phyloP scores from a whole-genome alignment of 2,888 invertebrate genomes.

The Drosophila monieri region DNA sequence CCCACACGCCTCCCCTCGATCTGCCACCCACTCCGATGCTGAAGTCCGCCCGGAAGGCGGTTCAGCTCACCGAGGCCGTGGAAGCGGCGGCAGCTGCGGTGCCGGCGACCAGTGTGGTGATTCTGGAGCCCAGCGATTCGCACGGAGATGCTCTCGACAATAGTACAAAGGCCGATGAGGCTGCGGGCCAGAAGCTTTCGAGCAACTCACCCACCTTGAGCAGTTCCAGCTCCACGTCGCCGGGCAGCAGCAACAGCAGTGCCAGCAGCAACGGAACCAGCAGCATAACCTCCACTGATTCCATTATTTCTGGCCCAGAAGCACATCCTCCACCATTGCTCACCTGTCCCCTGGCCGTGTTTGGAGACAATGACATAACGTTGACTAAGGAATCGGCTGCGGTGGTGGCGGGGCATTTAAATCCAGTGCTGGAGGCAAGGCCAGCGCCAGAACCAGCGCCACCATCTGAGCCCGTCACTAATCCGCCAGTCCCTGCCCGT shows the following conservation, averaged over 20 bases:
- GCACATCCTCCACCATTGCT: slow-evolving; percentile 1
- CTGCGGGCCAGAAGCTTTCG: slow-evolving; percentile 31
- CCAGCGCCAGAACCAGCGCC: slow-evolving; percentile 22
- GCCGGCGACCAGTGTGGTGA: slow-evolving; percentile 64
- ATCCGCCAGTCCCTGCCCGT: slow-evolving; percentile 82
- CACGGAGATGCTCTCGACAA: slow-evolving; percentile 39
- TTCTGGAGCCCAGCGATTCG: slow-evolving; percentile 54
- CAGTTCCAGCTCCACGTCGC: slow-evolving; percentile 57
- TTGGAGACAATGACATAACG: slow-evolving; percentile 81
- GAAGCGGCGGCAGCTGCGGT: slow-evolving; percentile 42
- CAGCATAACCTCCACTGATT: slow-evolving; percentile 34
- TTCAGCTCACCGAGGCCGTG: slow-evolving; percentile 28
- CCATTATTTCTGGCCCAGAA: slow-evolving; percentile 16
- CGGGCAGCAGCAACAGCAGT: slow-evolving; percentile 49
- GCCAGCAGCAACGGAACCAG: slow-evolving; percentile 41
- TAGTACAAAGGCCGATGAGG: slow-evolving; percentile 43
- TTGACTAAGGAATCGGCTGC: slow-evolving; percentile 77
- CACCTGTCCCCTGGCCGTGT: slow-evolving; percentile 78
- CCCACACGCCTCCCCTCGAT: slow-evolving; percentile 81
- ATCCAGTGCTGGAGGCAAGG: slow-evolving; percentile 11
- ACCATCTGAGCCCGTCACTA: slow-evolving; percentile 22
- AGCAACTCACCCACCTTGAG: slow-evolving; percentile 41
- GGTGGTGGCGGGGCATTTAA: slow-evolving; percentile 27
- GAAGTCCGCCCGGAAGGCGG: slow-evolving; percentile 60
- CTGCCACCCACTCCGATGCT: slow-evolving; percentile 80